A percentile compares a stretch with the other conserved stretches of the same genome.
phyloP scores from a whole-genome alignment of 1,140 invertebrate genomes.

The Drosophila malerkotliana region DNA sequence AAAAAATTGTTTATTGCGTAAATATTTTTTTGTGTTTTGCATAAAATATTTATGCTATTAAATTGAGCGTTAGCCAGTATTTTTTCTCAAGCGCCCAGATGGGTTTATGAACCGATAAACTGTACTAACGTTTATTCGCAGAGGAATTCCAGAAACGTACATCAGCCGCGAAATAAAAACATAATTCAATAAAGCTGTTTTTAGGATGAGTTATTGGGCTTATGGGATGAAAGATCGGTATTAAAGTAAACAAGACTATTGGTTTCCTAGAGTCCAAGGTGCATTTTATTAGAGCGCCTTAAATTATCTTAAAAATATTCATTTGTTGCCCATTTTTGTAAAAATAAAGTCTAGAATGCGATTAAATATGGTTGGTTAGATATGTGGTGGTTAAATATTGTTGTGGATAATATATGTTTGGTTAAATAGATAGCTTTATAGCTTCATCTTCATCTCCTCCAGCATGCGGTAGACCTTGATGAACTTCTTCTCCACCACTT shows the following conservation, averaged over 20 bases:
- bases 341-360: constrained; percentile 36
- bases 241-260: neutral
- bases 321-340: constrained; percentile 63
- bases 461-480: constrained; percentile 77
- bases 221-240: neutral
- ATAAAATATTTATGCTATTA: constrained; percentile 73
- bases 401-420: constrained; percentile 25
- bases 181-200: neutral
- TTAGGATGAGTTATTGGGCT: neutral
- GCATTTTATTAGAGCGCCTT: constrained; percentile 57
- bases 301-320: constrained; percentile 44
- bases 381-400: constrained; percentile 34
- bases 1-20: constrained; percentile 22
- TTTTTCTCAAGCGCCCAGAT: constrained; percentile 8
- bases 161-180: neutral
- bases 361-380: constrained; percentile 32
- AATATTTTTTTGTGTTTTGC: constrained; percentile 54
- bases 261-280: constrained; percentile 53
- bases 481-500: constrained; percentile 78
- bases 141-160: constrained; percentile 27
- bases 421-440: constrained; percentile 37
- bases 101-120: constrained; percentile 57
- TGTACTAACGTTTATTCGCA: constrained; percentile 42
- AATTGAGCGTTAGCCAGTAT: constrained; percentile 55
- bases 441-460: constrained; percentile 74